Evolutionary conservation across 2,888 invertebrate species (phyloP).

Genomic region (Glyphotaelius pellucidus): DNA sequence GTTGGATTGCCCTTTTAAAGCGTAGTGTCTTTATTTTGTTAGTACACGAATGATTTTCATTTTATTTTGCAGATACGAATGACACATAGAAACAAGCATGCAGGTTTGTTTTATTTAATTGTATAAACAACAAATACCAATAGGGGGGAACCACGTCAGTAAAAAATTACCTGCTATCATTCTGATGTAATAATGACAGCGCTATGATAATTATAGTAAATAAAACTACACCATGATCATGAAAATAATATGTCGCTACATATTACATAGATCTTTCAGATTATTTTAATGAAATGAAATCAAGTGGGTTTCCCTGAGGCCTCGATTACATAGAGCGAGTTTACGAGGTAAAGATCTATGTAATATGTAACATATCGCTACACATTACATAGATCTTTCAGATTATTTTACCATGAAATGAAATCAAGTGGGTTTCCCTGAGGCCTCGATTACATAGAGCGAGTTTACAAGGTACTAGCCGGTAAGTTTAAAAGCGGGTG

Average conservation of each 20-base stretch:
- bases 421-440: too few species aligned
- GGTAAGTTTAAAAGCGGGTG: too few species aligned
- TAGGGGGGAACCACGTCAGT: neutral
- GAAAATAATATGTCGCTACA: neutral
- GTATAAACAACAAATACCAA: neutral
- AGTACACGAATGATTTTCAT: neutral
- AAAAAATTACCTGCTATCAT: neutral
- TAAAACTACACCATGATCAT: neutral
- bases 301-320: neutral
- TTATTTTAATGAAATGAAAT: neutral
- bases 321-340: too few species aligned
- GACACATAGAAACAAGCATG: neutral
- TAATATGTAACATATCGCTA: too few species aligned
- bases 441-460: too few species aligned
- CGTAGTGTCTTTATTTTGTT: neutral
- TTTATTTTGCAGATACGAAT: neutral
- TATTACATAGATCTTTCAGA: neutral
- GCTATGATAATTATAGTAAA: neutral
- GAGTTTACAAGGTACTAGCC: too few species aligned
- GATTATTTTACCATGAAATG: too few species aligned
- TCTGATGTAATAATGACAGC: neutral
- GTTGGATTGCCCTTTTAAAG: neutral
- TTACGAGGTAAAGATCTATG: too few species aligned
- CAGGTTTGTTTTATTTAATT: neutral
- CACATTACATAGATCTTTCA: too few species aligned